These are phyloP conservation scores for Phacellophora camtschatica DNA, from an alignment of 30 jellyfish, hydroid and myxozoan species.

Conservation along the genomic window DNA sequence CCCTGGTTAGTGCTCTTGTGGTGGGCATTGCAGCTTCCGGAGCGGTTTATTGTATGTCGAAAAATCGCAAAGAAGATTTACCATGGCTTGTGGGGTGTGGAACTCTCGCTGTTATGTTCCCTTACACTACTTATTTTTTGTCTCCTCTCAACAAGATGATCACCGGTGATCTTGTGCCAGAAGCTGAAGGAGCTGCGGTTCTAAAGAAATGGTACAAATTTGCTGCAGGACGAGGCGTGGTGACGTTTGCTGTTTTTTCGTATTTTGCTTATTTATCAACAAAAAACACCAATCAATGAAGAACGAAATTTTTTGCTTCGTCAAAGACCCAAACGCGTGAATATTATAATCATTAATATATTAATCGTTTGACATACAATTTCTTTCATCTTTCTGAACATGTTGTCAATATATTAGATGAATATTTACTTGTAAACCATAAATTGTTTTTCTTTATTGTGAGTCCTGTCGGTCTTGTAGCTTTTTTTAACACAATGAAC, in stretches of 20 bases:
- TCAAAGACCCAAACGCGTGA: no score
- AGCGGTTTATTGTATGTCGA: slow-evolving; percentile 41
- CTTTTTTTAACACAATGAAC: no score
- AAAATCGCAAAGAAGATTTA: slow-evolving; percentile 42
- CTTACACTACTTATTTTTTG: slow-evolving; percentile 35
- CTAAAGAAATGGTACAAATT: slow-evolving; percentile 34
- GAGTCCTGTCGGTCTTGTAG: no score
- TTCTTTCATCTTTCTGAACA: no score
- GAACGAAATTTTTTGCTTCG: no score
- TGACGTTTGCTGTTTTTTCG: slow-evolving; percentile 40
- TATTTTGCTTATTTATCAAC: slow-evolving; percentile 54
- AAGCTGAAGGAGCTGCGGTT: slow-evolving; percentile 54
- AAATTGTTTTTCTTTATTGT: no score
- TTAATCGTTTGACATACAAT: no score
- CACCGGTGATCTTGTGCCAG: slow-evolving; percentile 7
- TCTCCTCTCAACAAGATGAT: slow-evolving; percentile 52
- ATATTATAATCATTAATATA: no score
- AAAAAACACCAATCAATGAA: neutral
- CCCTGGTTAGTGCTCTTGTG: slow-evolving; percentile 44
- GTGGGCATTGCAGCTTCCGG: slow-evolving; percentile 48
- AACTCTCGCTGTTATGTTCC: slow-evolving; percentile 30
- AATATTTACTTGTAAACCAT: no score
- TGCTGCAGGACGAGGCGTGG: slow-evolving; percentile 47
- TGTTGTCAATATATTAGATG: no score
- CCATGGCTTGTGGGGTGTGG: slow-evolving; percentile 67